Base-by-base conservation (phyloP, 2,888 invertebrate species). In the Polydrusus tereticollis region DNA sequence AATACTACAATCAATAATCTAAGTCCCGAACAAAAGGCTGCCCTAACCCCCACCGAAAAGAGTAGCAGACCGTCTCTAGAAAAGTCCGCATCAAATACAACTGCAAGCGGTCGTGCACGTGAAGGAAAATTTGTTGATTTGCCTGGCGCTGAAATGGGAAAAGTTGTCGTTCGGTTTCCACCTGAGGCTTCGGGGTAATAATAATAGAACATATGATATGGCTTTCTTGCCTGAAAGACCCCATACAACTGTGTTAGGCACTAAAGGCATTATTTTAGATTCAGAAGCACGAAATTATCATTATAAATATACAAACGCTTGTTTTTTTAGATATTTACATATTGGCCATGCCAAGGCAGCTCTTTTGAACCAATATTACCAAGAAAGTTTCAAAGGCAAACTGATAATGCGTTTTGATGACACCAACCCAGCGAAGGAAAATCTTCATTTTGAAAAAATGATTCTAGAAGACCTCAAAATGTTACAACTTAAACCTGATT, bases 341-440 rank as follows among this genome's bases (percentile, higher is more conserved):
- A 97, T 99, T 83, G 99, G 99, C 0, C 99, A 99, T 86, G 99
- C 99, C 0, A 99, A 99, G 86, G 99, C 99, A 6, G 99, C 99
- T 16, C 88, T 99, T 0, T 88, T 99, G 12, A 99, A 99, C 87
- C 98, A 99, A 84, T 96, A 99, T 86, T 99, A 99, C 82, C 96
- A 97, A 77, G 90, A 93, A 80, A 89, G 92, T 0, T 99, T 98
- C 85, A 87, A 98, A 81, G 99, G 99, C 0, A 94, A 94, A 83
- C 89, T 99, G 0, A 94, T 99, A 74, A 97, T 99, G 97, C 90
- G 99, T 77, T 99, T 99, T 85, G 99, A 99, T 86, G 99, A 99
- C 84, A 99, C 99, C 4, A 99, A 99, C 87, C 99, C 99, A 3
- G 99, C 98, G 12, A 99, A 99, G 84, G 99, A 99, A 83, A 96